phyloP scores from a whole-genome alignment of 2,113 vertebrate genomes.

The Xiphophorus maculatus region DNA sequence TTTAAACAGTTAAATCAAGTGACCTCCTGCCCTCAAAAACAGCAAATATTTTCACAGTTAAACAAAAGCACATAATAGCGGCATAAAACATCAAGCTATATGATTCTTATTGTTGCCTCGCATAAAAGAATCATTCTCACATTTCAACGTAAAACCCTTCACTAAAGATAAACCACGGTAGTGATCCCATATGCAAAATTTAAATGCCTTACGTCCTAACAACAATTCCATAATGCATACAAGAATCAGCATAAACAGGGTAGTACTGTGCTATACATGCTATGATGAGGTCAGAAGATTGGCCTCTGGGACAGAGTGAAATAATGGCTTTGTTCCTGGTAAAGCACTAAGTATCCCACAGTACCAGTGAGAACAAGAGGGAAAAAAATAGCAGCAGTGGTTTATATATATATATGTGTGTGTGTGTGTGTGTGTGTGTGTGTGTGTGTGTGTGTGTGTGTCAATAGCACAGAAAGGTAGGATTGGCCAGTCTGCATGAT shows the following conservation, averaged over 20 bases:
- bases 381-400: constrained; percentile 61
- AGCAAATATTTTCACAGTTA: constrained; percentile 22
- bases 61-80: constrained; percentile 25
- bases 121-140: constrained; percentile 28
- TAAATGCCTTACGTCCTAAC: constrained; percentile 58
- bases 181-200: constrained; percentile 59
- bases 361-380: constrained; percentile 56
- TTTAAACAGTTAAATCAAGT: constrained; percentile 62
- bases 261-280: constrained; percentile 59
- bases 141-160: constrained; percentile 8
- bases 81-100: constrained; percentile 23
- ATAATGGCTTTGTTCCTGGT: constrained; percentile 80
- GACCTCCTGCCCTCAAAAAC: constrained; percentile 41
- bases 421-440: too few species aligned
- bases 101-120: constrained; percentile 27
- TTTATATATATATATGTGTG: constrained; percentile 21
- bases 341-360: constrained; percentile 77
- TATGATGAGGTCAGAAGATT: constrained; percentile 72
- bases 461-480: constrained; percentile 67
- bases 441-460: too few species aligned
- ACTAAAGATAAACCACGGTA: constrained; percentile 32
- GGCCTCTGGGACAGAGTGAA: constrained; percentile 74
- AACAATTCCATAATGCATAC: constrained; percentile 67
- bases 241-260: constrained; percentile 72
- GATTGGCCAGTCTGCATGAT: constrained; percentile 71